These are phyloP conservation scores for Lepus oiostolus DNA, from an alignment of 2,797 vertebrate genomes.

Conservation along the genomic window DNA sequence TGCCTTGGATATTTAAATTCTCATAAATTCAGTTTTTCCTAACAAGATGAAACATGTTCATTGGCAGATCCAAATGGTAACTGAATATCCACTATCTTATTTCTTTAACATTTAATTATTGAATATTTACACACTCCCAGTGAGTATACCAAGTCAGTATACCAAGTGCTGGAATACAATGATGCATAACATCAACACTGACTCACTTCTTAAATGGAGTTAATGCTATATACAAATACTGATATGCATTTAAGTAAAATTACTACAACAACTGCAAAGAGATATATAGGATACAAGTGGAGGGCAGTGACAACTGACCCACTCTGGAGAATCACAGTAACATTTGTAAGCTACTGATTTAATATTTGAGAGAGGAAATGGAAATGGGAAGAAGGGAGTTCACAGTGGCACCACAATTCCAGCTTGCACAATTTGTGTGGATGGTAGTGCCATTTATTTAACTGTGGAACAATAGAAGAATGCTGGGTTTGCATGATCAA, in stretches of 20 bases:
- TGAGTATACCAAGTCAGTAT: neutral
- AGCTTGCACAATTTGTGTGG: neutral
- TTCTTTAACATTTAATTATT: neutral
- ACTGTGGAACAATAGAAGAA: neutral
- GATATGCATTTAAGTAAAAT: neutral
- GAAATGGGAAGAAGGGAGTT: neutral
- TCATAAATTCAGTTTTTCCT: neutral
- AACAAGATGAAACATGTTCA: neutral
- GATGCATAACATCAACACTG: neutral
- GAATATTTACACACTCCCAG: neutral
- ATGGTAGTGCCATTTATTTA: neutral
- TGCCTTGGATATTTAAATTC: neutral
- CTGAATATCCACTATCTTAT: neutral
- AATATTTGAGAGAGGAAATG: neutral
- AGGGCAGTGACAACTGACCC: neutral
- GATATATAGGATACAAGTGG: neutral
- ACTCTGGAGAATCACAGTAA: neutral
- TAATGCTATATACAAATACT: neutral
- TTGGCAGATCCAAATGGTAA: neutral
- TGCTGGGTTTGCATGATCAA: neutral
- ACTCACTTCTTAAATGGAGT: neutral
- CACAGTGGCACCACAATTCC: neutral
- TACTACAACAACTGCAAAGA: neutral
- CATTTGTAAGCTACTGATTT: neutral
- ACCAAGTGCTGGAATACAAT: neutral